Evolutionary conservation across 2,888 invertebrate genomes (phyloP).

Genomic region (Celastrina argiolus): DNA sequence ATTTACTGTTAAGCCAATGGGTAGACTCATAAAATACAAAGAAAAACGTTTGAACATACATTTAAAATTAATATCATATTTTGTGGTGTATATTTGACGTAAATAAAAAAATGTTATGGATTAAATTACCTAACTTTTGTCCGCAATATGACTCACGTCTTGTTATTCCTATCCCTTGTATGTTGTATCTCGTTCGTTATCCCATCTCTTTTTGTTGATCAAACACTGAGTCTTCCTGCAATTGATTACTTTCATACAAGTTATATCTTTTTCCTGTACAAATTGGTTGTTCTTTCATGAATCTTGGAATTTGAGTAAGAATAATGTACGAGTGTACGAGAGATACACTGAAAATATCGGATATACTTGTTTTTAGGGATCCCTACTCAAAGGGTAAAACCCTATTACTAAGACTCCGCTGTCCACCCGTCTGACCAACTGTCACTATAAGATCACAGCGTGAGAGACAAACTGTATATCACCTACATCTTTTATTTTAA

Average conservation of each 20-base stretch:
- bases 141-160: not conserved
- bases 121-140: not conserved
- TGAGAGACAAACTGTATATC: too few relatives aligned
- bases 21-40: too few relatives aligned
- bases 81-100: not conserved
- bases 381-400: too few relatives aligned
- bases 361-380: too few relatives aligned
- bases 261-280: not conserved
- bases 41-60: too few relatives aligned
- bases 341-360: not conserved
- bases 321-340: not conserved
- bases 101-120: not conserved
- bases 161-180: constrained; percentile 4
- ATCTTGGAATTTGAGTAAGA: not conserved
- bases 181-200: not conserved
- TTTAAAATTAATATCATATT: too few relatives aligned
- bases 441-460: too few relatives aligned
- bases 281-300: constrained; percentile 2
- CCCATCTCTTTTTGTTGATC: constrained; percentile 7
- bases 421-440: too few relatives aligned
- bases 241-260: not conserved
- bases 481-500: too few relatives aligned
- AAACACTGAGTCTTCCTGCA: not conserved
- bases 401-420: too few relatives aligned
- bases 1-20: too few relatives aligned